Evolutionary conservation across 2,888 invertebrate species (phyloP), one percentile per base, ranked within the genome.

Genomic region (Geophilus truncorum): DNA sequence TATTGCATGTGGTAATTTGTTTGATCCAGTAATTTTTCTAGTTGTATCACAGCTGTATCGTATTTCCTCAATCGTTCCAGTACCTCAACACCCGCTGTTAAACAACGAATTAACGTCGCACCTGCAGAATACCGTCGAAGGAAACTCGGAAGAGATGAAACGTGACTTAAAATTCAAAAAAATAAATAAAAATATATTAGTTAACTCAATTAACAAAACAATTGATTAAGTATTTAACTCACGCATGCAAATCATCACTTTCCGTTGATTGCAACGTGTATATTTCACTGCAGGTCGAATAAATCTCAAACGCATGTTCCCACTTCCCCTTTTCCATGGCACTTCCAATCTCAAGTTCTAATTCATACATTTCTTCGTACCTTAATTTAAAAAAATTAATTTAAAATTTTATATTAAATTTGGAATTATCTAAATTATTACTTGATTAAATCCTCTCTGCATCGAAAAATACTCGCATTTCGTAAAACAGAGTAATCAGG

Each of bases 41-140:
- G 86, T 51, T 90, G 87, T 0, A 89, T 86, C 28, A 91, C 87
- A 0, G 91, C 91, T 2, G 89, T 85, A 0, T 83, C 83, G 83
- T 88, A 89, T 15, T 87, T 84, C 82, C 87, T 88, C 62, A 86
- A 82, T 57, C 87, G 86, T 83, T 90, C 89, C 9, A 88, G 85
- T 7, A 88, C 85, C 77, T 89, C 89, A 1, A 89, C 88, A 18
- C 88, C 87, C 79, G 86, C 85, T 83, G 85, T 86, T 23, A 88
- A 83, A 70, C 87, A 85, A 51, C 89, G 86, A 1, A 86, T 84
- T 80, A 88, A 86, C 3, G 89, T 86, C 81, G 88, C 87, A 0
- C 90, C 88, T 0, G 91, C 89, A 0, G 92, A 91, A 85, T 89
- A 93, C 32, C 88, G 87, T 6, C 90, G 88, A 23, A 92, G 86